Evolutionary conservation across 2,797 vertebrate species (phyloP).

Genomic region (Onychomys torridus): DNA sequence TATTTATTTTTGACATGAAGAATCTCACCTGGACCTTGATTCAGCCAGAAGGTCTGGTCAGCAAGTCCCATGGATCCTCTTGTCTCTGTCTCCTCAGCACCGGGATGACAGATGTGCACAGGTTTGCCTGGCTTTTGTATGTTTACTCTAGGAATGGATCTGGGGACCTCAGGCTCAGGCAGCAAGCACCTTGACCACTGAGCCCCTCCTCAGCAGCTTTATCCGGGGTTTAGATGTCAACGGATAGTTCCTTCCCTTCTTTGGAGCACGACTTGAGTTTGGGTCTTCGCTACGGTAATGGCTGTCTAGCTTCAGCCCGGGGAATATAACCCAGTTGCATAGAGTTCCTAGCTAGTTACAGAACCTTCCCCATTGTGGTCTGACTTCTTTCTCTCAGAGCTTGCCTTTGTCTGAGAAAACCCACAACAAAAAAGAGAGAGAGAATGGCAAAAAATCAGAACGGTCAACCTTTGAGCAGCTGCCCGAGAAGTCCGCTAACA

Average conservation of each 20-base stretch:
- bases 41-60: background rate
- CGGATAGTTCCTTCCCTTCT: background rate
- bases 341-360: background rate
- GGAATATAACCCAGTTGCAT: background rate
- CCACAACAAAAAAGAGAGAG: background rate
- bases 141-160: background rate
- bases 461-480: background rate
- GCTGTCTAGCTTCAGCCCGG: background rate
- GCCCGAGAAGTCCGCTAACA: background rate
- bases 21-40: background rate
- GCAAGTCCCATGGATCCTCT: background rate
- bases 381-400: background rate
- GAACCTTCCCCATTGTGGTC: background rate
- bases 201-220: background rate
- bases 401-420: background rate
- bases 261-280: background rate
- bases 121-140: background rate
- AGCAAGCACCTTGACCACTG: background rate
- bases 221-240: background rate
- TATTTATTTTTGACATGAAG: background rate
- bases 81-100: too few relatives aligned
- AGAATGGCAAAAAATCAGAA: background rate
- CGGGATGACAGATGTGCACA: background rate
- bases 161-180: rapidly evolving
- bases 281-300: background rate